Base-by-base conservation (phyloP, 30 jellyfish, hydroid and myxozoan genomes). In the Hydra vulgaris region DNA sequence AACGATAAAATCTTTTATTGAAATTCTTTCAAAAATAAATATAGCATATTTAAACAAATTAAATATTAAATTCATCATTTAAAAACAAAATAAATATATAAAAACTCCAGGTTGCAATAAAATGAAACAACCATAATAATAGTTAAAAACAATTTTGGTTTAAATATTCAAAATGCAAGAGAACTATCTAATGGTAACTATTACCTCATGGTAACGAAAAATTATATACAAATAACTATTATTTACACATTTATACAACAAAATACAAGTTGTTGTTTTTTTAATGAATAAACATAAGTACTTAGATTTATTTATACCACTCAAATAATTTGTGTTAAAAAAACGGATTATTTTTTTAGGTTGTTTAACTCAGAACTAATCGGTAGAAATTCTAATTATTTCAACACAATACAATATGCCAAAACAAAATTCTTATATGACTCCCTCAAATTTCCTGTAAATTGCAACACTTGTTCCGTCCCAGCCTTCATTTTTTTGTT, bases 391-490 rank as follows among this genome's bases (percentile, higher is more conserved):
- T n/a, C n/a, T n/a, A n/a, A n/a, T n/a, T n/a, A n/a, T n/a, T n/a
- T n/a, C n/a, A 40, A 40, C 61, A 12, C 61, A 40, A 40, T 3
- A 40, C 61, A 40, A 40, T 3, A 40, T 40, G 61, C 61, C 61
- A 40, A 40, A 40, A 5, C 61, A 12, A 40, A 40, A 40, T 40
- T 40, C 61, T 40, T 40, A 40, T 40, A 40, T 40, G 61, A 40
- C 61, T 40, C 75, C 75, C 16, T 68, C 75, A 3, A 20, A 3
- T 23, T 68, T 68, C 27, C 27, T 68, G 15, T 68, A 68, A 68
- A 68, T 16, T n/a, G 75, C 75, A 68, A 16, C 27, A 68, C 75
- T 68, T 7, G 75, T 68, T 68, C 75, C 75, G 27, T 68, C 75
- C 75, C 75, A 68, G 25, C 75, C 75, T 23, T 68, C 75, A 4